Base-by-base conservation (phyloP, 2,797 vertebrate genomes). In the Lepidocolaptes lacrymiger region DNA sequence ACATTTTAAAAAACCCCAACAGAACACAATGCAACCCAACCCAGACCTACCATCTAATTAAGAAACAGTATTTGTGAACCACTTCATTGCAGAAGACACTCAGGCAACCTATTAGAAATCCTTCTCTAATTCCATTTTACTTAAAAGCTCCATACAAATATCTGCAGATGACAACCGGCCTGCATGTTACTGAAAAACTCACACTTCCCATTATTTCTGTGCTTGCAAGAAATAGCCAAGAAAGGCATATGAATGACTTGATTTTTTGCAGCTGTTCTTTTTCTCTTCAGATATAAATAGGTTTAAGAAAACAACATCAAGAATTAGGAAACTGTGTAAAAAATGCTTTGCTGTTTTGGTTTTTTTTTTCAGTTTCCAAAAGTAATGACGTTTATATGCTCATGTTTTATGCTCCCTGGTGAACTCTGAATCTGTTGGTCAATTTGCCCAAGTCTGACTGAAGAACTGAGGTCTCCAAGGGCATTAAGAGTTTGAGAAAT, bases 241-340 rank as follows among this genome's bases (percentile, higher is more conserved):
- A 89, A 91, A 85, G 82, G 75, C 87, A 80, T 21, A 69, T 85
- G 88, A 96, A 85, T 78, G 66, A 62, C 66, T 91, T 92, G 92
- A 96, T 89, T 75, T 85, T 96, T 89, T 95, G 91, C 91, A 96
- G 96, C 92, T 95, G 95, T 80, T 94, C 89, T 89, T 92, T 69
- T 91, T 87, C 80, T 91, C 86, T 74, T 66, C 55, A 83, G 87
- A 94, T 94, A 95, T 85, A 96, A 97, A 92, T 80, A 93, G 79
- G 85, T 75, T 66, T 88, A 85, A 89, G 62, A 81, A 91, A 94
- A 89, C 69, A 95, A 91, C 91, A 81, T 88, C 62, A 94, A 24
- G 81, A 95, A 62, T 68, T 89, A 66, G 66, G 72, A 85, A 92
- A 88, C 58, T 85, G 72, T 93, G 91, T 37, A 95, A 93, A 94